Percentiles rank a stretch among this genome's conserved stretches.
Conservation (phyloP, 1,140 invertebrate genomes). For the Holotrichia oblita region DNA sequence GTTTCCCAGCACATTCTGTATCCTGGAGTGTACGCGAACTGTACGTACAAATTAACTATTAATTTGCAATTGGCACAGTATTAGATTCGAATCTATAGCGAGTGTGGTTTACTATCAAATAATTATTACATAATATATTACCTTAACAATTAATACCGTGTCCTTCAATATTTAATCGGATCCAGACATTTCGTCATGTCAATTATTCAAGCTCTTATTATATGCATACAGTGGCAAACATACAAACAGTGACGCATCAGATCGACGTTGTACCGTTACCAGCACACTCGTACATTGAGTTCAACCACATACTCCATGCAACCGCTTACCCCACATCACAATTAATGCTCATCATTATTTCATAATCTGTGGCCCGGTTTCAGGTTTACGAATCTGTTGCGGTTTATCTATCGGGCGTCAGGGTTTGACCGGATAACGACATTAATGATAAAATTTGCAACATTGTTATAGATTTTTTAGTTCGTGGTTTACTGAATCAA, state of each 20-base stretch:
- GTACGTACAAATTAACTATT: constrained; percentile 27
- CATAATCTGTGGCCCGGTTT: constrained; percentile 5
- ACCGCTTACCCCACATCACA: not conserved
- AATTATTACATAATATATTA: constrained; percentile 34
- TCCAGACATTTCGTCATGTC: constrained; percentile 24
- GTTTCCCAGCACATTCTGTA: not conserved
- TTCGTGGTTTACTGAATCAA: no score
- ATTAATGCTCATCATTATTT: constrained; percentile 5
- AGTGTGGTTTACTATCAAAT: constrained; percentile 25
- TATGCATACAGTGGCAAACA: constrained; percentile 8
- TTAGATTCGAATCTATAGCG: constrained; percentile 28
- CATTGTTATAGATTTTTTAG: no score
- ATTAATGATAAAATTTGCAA: not conserved
- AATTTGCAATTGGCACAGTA: constrained; percentile 36
- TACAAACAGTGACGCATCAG: not conserved
- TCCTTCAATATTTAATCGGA: constrained; percentile 22
- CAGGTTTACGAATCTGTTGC: constrained; percentile 1
- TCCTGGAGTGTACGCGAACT: not conserved
- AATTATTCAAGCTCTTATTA: constrained; percentile 28
- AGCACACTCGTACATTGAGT: no score
- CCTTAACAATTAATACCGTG: constrained; percentile 6
- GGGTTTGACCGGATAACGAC: not conserved
- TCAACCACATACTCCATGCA: no score
- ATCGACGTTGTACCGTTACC: not conserved
- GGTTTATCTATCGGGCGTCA: not conserved